Evolutionary conservation across 2,888 invertebrate genomes (phyloP).

Genomic region (Drosophila meridionalis): DNA sequence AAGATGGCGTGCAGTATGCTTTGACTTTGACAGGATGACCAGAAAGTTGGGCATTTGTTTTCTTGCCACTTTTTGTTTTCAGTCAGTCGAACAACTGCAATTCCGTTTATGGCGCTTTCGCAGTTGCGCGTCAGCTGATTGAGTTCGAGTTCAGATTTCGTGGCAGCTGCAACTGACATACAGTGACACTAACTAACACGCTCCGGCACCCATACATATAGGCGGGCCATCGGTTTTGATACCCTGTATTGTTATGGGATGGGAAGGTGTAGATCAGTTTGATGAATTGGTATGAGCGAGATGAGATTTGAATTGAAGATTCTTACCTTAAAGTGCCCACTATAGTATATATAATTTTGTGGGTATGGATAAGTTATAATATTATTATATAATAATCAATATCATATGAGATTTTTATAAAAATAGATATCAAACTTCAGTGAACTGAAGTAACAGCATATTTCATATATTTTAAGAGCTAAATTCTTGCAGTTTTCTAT

Average conservation of each 20-base stretch:
- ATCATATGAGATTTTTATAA: too few relatives aligned
- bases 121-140: slow-evolving; percentile 35
- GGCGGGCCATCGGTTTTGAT: neutral
- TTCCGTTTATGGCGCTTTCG: slow-evolving; percentile 33
- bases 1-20: slow-evolving; percentile 22
- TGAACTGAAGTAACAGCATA: neutral
- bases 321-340: too few relatives aligned
- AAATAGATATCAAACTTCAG: neutral
- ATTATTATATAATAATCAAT: too few relatives aligned
- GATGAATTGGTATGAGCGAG: too few relatives aligned
- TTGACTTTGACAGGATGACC: slow-evolving; percentile 31
- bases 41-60: slow-evolving; percentile 45
- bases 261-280: neutral
- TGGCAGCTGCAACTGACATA: slow-evolving; percentile 44
- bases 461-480: too few relatives aligned
- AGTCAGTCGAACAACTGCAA: slow-evolving; percentile 9
- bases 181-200: slow-evolving; percentile 13
- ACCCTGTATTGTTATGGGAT: neutral
- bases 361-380: too few relatives aligned
- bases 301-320: too few relatives aligned
- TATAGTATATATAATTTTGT: too few relatives aligned
- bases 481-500: too few relatives aligned
- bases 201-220: neutral
- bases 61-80: slow-evolving; percentile 18
- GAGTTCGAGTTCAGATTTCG: slow-evolving; percentile 29